Evolutionary conservation across 2,797 vertebrate genomes (phyloP).

Genomic region (Vipera latastei): DNA sequence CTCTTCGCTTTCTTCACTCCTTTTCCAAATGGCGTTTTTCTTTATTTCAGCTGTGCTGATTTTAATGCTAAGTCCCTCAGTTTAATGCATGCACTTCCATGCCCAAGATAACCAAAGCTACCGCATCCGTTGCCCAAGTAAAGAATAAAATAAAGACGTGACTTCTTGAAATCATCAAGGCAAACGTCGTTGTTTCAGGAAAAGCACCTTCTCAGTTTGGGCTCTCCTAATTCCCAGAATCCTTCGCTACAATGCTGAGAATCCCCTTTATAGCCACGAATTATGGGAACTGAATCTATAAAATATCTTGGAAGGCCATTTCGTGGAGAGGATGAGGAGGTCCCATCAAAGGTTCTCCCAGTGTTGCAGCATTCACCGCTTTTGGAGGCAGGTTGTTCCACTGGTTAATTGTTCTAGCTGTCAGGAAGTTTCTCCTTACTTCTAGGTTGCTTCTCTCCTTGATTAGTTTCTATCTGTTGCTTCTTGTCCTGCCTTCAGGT

Average conservation of each 20-base stretch:
- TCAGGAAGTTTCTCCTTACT: neutral
- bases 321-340: no score
- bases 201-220: neutral
- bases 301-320: neutral
- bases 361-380: neutral
- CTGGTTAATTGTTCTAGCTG: neutral
- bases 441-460: neutral
- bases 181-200: neutral
- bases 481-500: neutral
- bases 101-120: neutral
- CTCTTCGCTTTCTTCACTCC: neutral
- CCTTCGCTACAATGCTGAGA: neutral
- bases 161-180: neutral
- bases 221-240: neutral
- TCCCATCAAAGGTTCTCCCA: neutral
- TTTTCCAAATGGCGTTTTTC: neutral
- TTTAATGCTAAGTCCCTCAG: neutral
- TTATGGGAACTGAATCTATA: neutral
- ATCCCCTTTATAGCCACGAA: neutral
- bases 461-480: neutral
- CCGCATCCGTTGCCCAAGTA: neutral
- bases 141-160: neutral
- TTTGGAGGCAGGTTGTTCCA: neutral
- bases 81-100: no score
- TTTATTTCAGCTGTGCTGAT: neutral